These are phyloP conservation scores for Tokudaia muenninki DNA, from an alignment of 2,797 vertebrate genomes.

Conservation along the genomic window DNA sequence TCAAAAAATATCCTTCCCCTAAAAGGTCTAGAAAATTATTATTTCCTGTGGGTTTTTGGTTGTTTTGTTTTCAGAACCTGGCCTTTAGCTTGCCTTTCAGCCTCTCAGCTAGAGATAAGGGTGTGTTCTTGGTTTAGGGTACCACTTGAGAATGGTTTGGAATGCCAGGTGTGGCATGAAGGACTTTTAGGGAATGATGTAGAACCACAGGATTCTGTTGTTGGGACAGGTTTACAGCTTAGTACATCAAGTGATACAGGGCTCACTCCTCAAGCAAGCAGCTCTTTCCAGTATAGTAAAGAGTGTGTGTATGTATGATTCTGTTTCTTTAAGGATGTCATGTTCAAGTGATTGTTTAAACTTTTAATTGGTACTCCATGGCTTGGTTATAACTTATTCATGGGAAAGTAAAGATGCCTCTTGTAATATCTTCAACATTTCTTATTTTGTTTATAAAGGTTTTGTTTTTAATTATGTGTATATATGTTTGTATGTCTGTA, in stretches of 20 bases:
- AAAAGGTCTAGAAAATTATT: background rate
- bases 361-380: background rate
- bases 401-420: background rate
- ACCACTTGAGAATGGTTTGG: slow-evolving; percentile 1
- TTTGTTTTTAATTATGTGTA: background rate
- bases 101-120: background rate
- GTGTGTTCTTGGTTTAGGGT: background rate
- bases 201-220: slow-evolving; percentile 13
- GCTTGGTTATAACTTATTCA: background rate
- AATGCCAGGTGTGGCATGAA: slow-evolving; percentile 9
- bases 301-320: slow-evolving; percentile 62
- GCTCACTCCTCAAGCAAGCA: slow-evolving; percentile 41
- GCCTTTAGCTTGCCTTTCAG: background rate
- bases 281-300: slow-evolving; percentile 32
- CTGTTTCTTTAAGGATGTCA: background rate
- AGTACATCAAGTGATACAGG: background rate
- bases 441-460: background rate
- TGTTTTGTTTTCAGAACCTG: background rate
- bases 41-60: background rate
- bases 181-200: background rate
- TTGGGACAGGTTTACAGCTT: slow-evolving; percentile 22
- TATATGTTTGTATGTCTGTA: background rate
- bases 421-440: background rate
- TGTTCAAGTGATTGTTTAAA: background rate
- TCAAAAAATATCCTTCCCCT: background rate